A percentile compares a stretch with the other conserved stretches of the same genome.
These are phyloP conservation scores for Oplegnathus fasciatus DNA, from an alignment of 2,113 vertebrate genomes.

Conservation along the genomic window DNA sequence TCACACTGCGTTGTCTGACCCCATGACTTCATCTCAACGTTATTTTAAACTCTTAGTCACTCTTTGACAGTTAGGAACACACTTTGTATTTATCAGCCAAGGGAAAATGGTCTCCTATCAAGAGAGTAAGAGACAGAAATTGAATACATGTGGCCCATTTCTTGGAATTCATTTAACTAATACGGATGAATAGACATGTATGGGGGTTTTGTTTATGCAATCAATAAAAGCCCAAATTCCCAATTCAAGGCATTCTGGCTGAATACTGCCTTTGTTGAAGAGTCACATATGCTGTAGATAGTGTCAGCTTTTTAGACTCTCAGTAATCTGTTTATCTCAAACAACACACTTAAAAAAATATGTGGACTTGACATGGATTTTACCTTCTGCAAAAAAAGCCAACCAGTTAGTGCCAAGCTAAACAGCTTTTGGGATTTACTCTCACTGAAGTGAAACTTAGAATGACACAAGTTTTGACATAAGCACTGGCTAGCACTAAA, in stretches of 20 bases:
- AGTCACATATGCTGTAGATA: conserved; percentile 6
- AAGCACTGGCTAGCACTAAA: conserved; percentile 16
- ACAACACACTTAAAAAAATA: background rate
- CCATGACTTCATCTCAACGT: conserved; percentile 60
- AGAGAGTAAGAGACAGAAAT: conserved; percentile 43
- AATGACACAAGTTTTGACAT: conserved; percentile 1
- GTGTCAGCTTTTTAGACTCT: background rate
- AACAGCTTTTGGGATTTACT: conserved; percentile 16
- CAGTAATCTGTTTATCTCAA: background rate
- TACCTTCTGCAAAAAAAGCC: background rate
- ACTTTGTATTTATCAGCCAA: conserved; percentile 44
- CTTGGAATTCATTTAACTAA: conserved; percentile 22
- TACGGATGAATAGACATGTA: background rate
- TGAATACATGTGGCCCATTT: conserved; percentile 41
- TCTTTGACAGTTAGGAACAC: conserved; percentile 53
- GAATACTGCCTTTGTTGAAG: background rate
- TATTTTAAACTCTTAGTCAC: conserved; percentile 68
- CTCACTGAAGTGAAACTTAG: conserved; percentile 9
- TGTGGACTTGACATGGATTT: background rate
- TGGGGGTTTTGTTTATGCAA: conserved; percentile 5
- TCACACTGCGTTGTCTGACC: conserved; percentile 48
- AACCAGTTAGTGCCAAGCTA: background rate
- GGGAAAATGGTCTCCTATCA: conserved; percentile 33
- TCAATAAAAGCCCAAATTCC: background rate
- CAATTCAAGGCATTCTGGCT: background rate